These are phyloP conservation scores for Spialia ferax DNA, from an alignment of 2,888 invertebrate species.

Conservation along the genomic window DNA sequence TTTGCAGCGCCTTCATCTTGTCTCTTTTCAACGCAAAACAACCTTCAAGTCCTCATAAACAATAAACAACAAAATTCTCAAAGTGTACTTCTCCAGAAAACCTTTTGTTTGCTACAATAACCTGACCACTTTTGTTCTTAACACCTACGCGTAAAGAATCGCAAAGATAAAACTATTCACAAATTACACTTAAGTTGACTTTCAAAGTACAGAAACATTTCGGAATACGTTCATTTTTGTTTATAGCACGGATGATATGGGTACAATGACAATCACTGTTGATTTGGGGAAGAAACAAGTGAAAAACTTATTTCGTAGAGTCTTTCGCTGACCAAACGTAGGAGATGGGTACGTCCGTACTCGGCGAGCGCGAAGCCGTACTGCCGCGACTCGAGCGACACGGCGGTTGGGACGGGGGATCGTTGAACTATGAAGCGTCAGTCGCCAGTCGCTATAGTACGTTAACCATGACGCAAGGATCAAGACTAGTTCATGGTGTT, in stretches of 20 bases:
- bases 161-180: constrained; percentile 70
- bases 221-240: constrained; percentile 59
- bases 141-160: constrained; percentile 73
- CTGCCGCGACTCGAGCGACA: constrained; percentile 75
- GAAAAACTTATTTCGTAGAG: constrained; percentile 80
- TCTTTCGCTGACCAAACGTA: constrained; percentile 50
- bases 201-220: constrained; percentile 58
- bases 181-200: constrained; percentile 71
- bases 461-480: constrained; percentile 59
- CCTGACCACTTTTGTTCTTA: constrained; percentile 76
- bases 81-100: constrained; percentile 64
- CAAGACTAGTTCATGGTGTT: constrained; percentile 52
- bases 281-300: constrained; percentile 52
- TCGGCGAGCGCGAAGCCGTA: constrained; percentile 64
- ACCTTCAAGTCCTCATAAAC: constrained; percentile 65
- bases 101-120: constrained; percentile 69
- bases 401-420: constrained; percentile 57
- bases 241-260: constrained; percentile 56
- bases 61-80: constrained; percentile 72
- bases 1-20: constrained; percentile 76
- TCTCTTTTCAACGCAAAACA: constrained; percentile 78
- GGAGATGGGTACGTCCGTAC: constrained; percentile 67
- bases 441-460: constrained; percentile 49
- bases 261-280: constrained; percentile 39
- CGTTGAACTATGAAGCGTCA: constrained; percentile 69